Conservation (phyloP, 2,888 invertebrate genomes). For the Bimastos eiseni region DNA sequence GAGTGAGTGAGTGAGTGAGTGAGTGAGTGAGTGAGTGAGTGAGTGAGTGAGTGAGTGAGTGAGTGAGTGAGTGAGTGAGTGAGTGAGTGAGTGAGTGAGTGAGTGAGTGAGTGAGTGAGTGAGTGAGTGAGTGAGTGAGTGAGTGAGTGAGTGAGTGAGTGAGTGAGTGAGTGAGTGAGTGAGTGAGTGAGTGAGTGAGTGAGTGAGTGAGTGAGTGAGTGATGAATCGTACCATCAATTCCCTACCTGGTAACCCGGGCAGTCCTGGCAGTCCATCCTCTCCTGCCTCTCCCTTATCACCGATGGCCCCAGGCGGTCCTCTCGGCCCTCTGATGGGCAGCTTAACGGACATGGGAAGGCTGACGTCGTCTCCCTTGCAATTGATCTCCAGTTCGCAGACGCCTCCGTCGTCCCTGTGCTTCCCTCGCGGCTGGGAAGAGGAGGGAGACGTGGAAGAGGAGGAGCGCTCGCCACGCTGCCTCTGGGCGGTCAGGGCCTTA, state of each 20-base stretch:
- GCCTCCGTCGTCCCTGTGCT: background rate
- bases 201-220: background rate
- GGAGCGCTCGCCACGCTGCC: background rate
- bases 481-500: background rate
- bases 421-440: background rate
- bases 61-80: too few species aligned
- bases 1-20: slow-evolving; percentile 20
- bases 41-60: too few species aligned
- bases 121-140: too few species aligned
- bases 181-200: too few species aligned
- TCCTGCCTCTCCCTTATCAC: slow-evolving; percentile 51
- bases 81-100: too few species aligned
- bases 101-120: too few species aligned
- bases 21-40: too few species aligned
- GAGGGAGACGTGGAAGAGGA: background rate
- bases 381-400: slow-evolving; percentile 32
- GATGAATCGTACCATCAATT: background rate
- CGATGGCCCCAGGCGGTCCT: slow-evolving; percentile 52
- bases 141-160: too few species aligned
- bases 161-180: too few species aligned
- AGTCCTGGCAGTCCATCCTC: slow-evolving; percentile 49
- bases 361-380: slow-evolving; percentile 41
- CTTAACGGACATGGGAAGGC: slow-evolving; percentile 46
- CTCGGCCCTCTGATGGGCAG: slow-evolving; percentile 54
- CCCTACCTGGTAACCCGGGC: slow-evolving; percentile 49